These are phyloP conservation scores for Antigone vipio DNA, from an alignment of 2,113 vertebrate genomes.

Conservation along the genomic window DNA sequence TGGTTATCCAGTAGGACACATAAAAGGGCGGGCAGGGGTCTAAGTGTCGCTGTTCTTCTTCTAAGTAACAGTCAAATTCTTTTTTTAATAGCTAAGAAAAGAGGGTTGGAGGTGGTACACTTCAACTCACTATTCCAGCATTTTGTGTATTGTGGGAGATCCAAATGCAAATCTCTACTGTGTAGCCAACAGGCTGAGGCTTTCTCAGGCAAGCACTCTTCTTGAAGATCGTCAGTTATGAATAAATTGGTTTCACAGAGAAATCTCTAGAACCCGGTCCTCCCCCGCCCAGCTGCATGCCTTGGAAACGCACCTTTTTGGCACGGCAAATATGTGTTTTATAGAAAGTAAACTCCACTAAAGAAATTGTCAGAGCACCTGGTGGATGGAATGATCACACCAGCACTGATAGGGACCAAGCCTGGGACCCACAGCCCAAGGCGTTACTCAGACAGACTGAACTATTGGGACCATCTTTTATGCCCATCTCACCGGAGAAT, in stretches of 20 bases:
- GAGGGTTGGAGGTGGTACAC: neutral
- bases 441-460: neutral
- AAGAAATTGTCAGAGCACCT: neutral
- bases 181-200: neutral
- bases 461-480: neutral
- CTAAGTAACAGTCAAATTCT: neutral
- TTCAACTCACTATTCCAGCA: neutral
- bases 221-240: neutral
- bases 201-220: neutral
- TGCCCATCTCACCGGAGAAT: neutral
- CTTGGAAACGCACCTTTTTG: neutral
- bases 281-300: neutral
- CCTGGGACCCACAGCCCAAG: neutral
- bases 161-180: neutral
- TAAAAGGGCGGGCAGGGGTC: neutral
- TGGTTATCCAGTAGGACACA: neutral
- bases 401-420: neutral
- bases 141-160: neutral
- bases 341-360: neutral
- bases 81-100: neutral
- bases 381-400: neutral
- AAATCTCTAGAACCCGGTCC: neutral
- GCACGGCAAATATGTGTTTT: neutral
- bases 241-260: neutral
- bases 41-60: neutral